Percentiles rank a stretch among this genome's conserved stretches.
Conservation (phyloP, 2,113 vertebrate species). For the Microcebus ravelobensis region DNA sequence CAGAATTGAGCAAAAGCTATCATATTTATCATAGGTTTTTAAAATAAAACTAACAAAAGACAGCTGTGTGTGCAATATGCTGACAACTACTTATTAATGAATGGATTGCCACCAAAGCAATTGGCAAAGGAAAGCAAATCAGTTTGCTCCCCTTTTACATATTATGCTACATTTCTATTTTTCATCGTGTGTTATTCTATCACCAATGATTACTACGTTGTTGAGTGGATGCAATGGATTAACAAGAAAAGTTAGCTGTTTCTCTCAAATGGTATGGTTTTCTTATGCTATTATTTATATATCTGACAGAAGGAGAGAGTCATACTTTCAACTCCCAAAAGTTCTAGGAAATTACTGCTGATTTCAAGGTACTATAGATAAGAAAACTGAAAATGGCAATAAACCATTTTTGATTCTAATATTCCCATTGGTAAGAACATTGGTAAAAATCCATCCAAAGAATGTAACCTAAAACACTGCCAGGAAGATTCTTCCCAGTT, state of each 20-base stretch:
- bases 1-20: background rate
- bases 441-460: background rate
- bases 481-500: background rate
- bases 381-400: slow-evolving; percentile 33
- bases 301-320: background rate
- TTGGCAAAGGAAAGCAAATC: background rate
- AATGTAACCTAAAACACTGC: background rate
- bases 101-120: background rate
- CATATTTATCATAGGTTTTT: background rate
- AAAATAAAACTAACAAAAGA: slow-evolving; percentile 26
- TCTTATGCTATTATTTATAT: slow-evolving; percentile 9
- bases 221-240: background rate
- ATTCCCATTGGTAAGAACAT: background rate
- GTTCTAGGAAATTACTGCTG: slow-evolving; percentile 9
- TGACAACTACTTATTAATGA: slow-evolving; percentile 21
- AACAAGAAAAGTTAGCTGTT: slow-evolving; percentile 21
- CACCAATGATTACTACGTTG: background rate
- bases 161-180: background rate
- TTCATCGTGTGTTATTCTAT: background rate
- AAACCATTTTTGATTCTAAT: slow-evolving; percentile 37
- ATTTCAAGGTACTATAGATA: background rate
- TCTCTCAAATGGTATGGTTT: background rate
- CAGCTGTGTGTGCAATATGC: background rate
- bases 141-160: background rate
- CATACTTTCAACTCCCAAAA: background rate